Percentiles rank a stretch among this genome's conserved stretches.
phyloP scores from a whole-genome alignment of 2,113 vertebrate species.

The Rhineura floridana region DNA sequence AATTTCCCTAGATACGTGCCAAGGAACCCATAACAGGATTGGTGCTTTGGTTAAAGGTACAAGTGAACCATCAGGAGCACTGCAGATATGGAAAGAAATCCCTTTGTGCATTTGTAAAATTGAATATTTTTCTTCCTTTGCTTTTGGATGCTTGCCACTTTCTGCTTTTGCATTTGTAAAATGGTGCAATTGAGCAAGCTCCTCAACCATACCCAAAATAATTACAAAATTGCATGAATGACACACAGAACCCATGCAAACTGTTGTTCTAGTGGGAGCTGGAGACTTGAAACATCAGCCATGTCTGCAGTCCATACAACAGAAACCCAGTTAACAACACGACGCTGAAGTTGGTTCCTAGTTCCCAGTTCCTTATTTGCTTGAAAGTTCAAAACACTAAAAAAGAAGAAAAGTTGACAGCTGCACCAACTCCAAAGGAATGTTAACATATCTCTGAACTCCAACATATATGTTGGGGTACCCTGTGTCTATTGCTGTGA shows the following conservation, averaged over 20 bases:
- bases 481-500: too few species aligned
- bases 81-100: neutral
- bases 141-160: neutral
- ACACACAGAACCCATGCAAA: neutral
- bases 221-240: neutral
- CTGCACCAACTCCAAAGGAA: too few species aligned
- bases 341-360: neutral
- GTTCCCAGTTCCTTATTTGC: too few species aligned
- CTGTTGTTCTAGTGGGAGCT: neutral
- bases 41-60: neutral
- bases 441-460: too few species aligned
- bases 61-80: neutral
- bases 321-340: neutral
- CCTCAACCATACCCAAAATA: neutral
- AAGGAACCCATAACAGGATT: neutral
- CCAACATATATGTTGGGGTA: too few species aligned
- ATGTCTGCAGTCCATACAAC: neutral
- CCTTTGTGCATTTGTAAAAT: neutral
- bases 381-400: too few species aligned
- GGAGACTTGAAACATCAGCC: neutral
- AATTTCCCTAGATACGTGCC: neutral
- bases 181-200: neutral
- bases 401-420: too few species aligned
- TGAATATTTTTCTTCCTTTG: too few species aligned
- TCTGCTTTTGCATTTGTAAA: neutral